phyloP scores from a whole-genome alignment of 2,113 vertebrate species.

The Gobius niger region DNA sequence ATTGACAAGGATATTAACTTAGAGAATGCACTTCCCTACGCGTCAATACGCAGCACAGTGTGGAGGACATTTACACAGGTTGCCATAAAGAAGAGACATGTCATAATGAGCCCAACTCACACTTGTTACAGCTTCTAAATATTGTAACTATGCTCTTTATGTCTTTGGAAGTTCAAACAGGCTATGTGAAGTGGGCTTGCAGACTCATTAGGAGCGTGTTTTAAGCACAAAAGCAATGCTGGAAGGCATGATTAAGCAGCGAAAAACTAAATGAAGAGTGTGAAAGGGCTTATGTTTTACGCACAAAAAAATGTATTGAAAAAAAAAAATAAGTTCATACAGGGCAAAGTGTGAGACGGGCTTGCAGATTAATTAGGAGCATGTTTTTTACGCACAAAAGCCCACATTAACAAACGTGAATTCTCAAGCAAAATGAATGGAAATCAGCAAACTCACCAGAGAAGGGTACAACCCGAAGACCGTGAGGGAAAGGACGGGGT shows the following conservation, averaged over 20 bases:
- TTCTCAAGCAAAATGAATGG: not conserved
- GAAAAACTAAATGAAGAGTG: too few species aligned
- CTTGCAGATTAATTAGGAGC: not conserved
- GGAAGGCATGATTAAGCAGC: too few species aligned
- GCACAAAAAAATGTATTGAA: too few species aligned
- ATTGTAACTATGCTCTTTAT: not conserved
- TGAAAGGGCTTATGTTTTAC: too few species aligned
- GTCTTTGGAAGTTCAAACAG: not conserved
- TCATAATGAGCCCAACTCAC: not conserved
- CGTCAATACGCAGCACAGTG: not conserved
- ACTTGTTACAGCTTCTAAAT: not conserved
- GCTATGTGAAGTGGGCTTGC: not conserved
- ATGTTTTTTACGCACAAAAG: not conserved
- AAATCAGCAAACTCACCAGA: constrained; percentile 79
- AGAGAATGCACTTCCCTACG: not conserved
- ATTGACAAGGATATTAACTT: not conserved
- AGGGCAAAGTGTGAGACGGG: too few species aligned
- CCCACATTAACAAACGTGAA: not conserved
- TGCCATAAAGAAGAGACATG: not conserved
- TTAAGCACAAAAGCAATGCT: not conserved
- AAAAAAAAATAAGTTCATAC: not conserved
- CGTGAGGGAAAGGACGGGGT: constrained; percentile 81
- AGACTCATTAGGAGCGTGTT: not conserved
- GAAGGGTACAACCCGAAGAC: constrained; percentile 86
- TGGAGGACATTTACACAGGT: not conserved